A percentile compares a stretch with the other conserved stretches of the same genome.
phyloP scores from a whole-genome alignment of 2,113 vertebrate species.

The Neodon shergylaensis region DNA sequence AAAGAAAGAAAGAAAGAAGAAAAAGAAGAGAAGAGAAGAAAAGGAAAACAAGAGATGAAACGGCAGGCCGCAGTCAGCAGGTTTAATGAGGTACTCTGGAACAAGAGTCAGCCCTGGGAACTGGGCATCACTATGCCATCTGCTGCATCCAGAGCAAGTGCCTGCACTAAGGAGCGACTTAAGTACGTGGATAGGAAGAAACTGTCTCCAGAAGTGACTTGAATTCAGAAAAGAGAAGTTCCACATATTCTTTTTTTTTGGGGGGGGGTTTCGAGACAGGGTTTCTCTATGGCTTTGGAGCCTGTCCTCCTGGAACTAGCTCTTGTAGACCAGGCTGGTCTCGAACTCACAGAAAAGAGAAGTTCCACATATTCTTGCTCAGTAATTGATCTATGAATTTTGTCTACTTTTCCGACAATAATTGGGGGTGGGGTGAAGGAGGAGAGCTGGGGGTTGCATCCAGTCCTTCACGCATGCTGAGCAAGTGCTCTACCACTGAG shows the following conservation, averaged over 20 bases:
- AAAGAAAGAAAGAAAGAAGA: fast-evolving
- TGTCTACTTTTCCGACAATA: not conserved
- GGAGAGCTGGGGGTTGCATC: not conserved
- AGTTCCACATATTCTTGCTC: not conserved
- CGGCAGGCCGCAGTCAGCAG: not conserved
- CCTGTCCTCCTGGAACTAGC: no score
- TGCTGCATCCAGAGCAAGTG: not conserved
- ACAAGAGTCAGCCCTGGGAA: not conserved
- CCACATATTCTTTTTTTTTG: not conserved
- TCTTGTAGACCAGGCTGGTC: no score
- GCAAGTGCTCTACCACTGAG: not conserved
- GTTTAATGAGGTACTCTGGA: not conserved
- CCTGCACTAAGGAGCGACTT: not conserved
- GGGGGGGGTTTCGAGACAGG: no score
- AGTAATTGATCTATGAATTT: not conserved
- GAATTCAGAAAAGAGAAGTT: not conserved
- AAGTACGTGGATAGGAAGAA: not conserved
- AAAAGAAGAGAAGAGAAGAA: no score
- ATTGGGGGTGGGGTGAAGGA: not conserved
- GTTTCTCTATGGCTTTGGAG: no score
- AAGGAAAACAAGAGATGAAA: no score
- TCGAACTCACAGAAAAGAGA: no score
- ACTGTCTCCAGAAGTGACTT: not conserved
- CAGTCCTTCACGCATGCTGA: not conserved
- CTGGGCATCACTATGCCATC: not conserved